These are phyloP conservation scores for Antennarius maculatus DNA, from an alignment of 2,797 vertebrate genomes.

Conservation along the genomic window DNA sequence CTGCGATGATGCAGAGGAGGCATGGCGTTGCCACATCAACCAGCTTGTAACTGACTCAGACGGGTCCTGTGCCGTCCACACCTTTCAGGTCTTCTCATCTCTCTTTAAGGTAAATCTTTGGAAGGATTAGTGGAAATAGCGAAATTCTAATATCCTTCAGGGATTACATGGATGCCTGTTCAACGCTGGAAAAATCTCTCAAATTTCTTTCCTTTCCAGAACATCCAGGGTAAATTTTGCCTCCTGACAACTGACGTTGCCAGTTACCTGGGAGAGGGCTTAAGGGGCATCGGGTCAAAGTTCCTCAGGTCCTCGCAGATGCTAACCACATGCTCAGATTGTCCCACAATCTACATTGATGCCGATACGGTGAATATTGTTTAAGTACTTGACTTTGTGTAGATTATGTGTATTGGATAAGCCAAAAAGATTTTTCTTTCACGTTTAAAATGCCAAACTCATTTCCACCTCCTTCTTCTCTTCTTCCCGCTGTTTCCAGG, in stretches of 20 bases:
- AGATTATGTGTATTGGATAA: not conserved
- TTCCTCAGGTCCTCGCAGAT: slow-evolving; percentile 97
- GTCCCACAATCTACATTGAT: slow-evolving; percentile 95
- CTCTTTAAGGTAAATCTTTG: slow-evolving; percentile 89
- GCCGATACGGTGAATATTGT: slow-evolving; percentile 92
- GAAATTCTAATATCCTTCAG: not conserved
- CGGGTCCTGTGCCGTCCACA: slow-evolving; percentile 96
- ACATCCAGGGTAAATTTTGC: slow-evolving; percentile 98
- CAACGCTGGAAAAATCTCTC: not conserved
- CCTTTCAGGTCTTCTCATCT: slow-evolving; percentile 97
- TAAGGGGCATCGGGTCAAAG: slow-evolving; percentile 95
- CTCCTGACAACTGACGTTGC: slow-evolving; percentile 93
- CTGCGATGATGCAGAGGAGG: slow-evolving; percentile 94
- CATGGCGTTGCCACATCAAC: slow-evolving; percentile 95
- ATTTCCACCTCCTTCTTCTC: not conserved
- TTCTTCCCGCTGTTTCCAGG: slow-evolving; percentile 75
- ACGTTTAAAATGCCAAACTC: not conserved
- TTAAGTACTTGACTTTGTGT: not conserved
- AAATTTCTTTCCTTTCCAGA: slow-evolving; percentile 74
- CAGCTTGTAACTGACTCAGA: slow-evolving; percentile 95
- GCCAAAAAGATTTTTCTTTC: too few species aligned
- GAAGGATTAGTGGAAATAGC: not conserved
- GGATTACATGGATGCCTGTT: not conserved
- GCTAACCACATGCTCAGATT: slow-evolving; percentile 94
- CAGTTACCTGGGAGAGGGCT: slow-evolving; percentile 93